phyloP scores from a whole-genome alignment of 2,888 invertebrate species.

The Tipula lateralis region DNA sequence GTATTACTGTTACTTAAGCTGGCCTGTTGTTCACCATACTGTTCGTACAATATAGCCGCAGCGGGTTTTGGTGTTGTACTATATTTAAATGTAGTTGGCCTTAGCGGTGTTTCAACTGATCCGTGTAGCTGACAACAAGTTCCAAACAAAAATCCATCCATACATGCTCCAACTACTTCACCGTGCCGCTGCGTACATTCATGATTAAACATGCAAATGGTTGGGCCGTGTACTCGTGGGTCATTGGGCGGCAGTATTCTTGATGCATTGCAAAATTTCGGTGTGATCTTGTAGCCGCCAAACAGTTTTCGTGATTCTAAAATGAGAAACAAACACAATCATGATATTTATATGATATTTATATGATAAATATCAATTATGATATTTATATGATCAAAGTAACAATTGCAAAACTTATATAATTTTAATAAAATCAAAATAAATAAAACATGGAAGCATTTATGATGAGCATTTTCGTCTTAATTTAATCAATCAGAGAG shows the following conservation, averaged over 20 bases:
- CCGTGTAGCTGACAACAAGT: slow-evolving; percentile 77
- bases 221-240: slow-evolving; percentile 58
- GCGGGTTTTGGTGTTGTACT: slow-evolving; percentile 40
- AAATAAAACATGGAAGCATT: no score
- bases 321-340: slow-evolving; percentile 33
- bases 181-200: slow-evolving; percentile 77
- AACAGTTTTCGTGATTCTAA: slow-evolving; percentile 64
- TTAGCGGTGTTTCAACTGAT: slow-evolving; percentile 47
- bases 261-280: slow-evolving; percentile 71
- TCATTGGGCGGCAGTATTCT: slow-evolving; percentile 57
- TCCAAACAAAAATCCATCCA: slow-evolving; percentile 86
- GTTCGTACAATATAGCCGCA: slow-evolving; percentile 39
- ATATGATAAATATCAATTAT: no score
- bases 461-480: no score
- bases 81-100: slow-evolving; percentile 42
- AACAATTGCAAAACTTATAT: no score
- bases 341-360: no score
- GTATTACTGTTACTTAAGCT: slow-evolving; percentile 38
- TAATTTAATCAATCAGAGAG: no score
- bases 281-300: slow-evolving; percentile 81
- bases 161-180: slow-evolving; percentile 81
- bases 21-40: slow-evolving; percentile 38
- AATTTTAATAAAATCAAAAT: no score
- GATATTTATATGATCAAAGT: no score
- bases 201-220: slow-evolving; percentile 91